phyloP scores from a whole-genome alignment of 2,797 vertebrate genomes.

The Neopelma chrysocephalum region DNA sequence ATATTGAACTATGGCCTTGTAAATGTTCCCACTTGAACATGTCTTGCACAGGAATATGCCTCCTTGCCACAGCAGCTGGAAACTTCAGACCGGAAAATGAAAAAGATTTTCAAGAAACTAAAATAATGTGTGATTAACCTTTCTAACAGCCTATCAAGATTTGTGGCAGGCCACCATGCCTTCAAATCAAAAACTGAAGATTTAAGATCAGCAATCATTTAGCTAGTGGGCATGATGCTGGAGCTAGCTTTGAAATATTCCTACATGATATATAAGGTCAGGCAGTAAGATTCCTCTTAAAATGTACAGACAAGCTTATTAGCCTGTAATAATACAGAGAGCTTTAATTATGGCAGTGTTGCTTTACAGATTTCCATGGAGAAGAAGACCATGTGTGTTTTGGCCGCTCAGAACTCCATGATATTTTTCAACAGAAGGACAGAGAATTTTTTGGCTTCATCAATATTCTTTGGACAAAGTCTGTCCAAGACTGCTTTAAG shows the following conservation, averaged over 20 bases:
- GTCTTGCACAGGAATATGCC: background rate
- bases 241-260: background rate
- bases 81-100: background rate
- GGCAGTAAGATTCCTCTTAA: background rate
- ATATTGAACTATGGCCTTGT: background rate
- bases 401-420: background rate
- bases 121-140: conserved; percentile 5
- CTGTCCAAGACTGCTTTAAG: background rate
- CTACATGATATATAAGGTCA: background rate
- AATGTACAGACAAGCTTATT: background rate
- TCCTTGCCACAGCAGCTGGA: background rate
- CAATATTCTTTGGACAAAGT: background rate
- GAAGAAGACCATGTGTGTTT: background rate
- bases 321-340: background rate
- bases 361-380: background rate
- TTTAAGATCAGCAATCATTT: background rate
- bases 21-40: background rate
- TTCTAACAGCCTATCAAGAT: background rate
- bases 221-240: background rate
- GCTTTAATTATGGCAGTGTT: background rate
- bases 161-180: background rate
- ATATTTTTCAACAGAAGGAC: background rate
- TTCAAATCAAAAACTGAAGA: background rate
- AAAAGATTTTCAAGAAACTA: background rate
- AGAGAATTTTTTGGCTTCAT: background rate